Evolutionary conservation across 2,113 vertebrate genomes (phyloP).

Genomic region (Malurus melanocephalus): DNA sequence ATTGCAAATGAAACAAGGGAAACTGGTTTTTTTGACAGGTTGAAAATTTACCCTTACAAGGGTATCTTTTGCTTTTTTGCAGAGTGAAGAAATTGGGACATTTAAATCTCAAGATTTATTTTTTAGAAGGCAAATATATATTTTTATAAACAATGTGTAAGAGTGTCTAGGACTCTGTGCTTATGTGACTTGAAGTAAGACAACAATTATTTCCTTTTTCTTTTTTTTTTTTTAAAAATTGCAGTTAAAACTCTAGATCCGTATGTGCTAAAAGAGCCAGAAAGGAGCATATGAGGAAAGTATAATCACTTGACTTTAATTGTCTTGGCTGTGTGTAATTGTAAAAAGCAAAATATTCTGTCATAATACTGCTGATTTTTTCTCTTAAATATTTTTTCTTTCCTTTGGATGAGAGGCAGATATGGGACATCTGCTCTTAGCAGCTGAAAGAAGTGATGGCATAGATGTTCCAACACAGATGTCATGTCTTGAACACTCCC

Average conservation of each 20-base stretch:
- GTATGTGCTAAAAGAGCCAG: not conserved
- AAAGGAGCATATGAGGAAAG: not conserved
- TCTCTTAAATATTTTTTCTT: not conserved
- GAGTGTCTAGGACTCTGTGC: not conserved
- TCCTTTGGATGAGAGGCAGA: not conserved
- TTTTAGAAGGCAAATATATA: fast-evolving
- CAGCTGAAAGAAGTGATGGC: not conserved
- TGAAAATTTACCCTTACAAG: not conserved
- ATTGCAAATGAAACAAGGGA: not conserved
- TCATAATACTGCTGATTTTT: not conserved
- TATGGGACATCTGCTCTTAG: not conserved
- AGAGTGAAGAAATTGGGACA: fast-evolving
- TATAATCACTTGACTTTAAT: not conserved
- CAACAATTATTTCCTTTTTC: not conserved
- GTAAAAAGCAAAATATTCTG: not conserved
- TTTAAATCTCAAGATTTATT: not conserved
- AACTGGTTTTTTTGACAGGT: not conserved
- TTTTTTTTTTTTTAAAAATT: not conserved
- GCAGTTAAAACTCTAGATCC: not conserved
- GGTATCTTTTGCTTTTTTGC: not conserved
- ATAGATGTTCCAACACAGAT: not conserved
- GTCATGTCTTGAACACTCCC: not conserved
- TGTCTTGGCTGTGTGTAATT: not conserved
- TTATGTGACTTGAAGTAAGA: not conserved
- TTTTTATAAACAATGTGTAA: not conserved